These are phyloP conservation scores for Penaeus japonicus DNA, from an alignment of 1,140 invertebrate genomes.

Conservation along the genomic window DNA sequence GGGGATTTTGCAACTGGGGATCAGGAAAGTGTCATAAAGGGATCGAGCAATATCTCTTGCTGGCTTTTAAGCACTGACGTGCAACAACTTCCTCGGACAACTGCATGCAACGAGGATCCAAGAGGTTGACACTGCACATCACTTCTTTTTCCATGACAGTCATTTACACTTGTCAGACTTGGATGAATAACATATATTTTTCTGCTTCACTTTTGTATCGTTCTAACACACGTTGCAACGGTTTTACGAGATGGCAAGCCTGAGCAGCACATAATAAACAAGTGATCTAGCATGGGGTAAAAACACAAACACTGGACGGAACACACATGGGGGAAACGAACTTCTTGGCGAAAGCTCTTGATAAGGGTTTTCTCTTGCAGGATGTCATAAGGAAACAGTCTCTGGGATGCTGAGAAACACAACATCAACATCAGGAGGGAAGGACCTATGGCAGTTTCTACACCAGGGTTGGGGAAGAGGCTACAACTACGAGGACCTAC, in stretches of 20 bases:
- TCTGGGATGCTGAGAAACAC: not conserved
- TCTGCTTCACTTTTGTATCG: not conserved
- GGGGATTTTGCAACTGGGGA: no score
- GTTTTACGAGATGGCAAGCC: no score
- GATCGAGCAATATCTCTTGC: not conserved
- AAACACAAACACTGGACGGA: slow-evolving; percentile 22
- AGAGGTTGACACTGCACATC: slow-evolving; percentile 7
- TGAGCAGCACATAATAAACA: no score
- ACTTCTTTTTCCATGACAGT: not conserved
- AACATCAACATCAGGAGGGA: not conserved
- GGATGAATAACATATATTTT: no score
- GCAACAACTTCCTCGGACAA: slow-evolving; percentile 14
- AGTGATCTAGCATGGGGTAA: not conserved
- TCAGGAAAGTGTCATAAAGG: not conserved
- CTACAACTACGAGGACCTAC: not conserved
- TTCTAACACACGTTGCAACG: not conserved
- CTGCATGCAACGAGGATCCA: slow-evolving; percentile 26
- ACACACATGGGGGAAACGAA: slow-evolving; percentile 10
- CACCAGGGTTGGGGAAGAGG: not conserved
- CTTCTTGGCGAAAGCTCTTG: slow-evolving; percentile 16
- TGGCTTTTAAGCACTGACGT: slow-evolving; percentile 14
- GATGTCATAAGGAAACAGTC: not conserved
- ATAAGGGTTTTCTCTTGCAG: slow-evolving; percentile 25
- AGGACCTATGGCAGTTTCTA: not conserved
- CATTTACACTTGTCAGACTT: not conserved